phyloP scores from a whole-genome alignment of 2,888 invertebrate genomes.

The Drosophila phalerata region DNA sequence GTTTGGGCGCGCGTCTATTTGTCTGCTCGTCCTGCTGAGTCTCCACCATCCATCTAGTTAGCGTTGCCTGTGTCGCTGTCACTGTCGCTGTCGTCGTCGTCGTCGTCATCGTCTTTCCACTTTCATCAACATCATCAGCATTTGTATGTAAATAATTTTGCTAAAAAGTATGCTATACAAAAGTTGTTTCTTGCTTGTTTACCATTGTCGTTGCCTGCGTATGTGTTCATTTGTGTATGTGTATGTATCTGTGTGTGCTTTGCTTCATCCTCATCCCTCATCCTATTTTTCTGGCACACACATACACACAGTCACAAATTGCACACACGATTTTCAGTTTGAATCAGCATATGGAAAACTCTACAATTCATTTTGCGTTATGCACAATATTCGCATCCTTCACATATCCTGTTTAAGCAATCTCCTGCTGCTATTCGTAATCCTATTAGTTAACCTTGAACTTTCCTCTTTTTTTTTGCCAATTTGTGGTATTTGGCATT shows the following conservation, averaged over 20 bases:
- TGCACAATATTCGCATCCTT: conserved; percentile 19
- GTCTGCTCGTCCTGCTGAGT: conserved; percentile 27
- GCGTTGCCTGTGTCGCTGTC: conserved; percentile 22
- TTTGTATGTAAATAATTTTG: conserved; percentile 68
- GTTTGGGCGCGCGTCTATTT: conserved; percentile 39
- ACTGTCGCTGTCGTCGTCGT: no score
- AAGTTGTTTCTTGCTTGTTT: conserved; percentile 55
- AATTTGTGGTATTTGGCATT: conserved; percentile 46
- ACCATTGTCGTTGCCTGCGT: conserved; percentile 38
- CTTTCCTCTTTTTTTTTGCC: conserved; percentile 17
- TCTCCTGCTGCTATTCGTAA: conserved; percentile 11
- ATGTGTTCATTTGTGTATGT: conserved; percentile 8
- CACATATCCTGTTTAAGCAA: conserved; percentile 6
- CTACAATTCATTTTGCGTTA: conserved; percentile 38
- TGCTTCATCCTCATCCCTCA: conserved; percentile 24
- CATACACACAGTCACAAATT: conserved; percentile 12
- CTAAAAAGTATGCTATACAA: conserved; percentile 65
- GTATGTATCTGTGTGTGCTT: conserved; percentile 15
- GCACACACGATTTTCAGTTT: conserved; percentile 40
- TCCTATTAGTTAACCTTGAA: conserved; percentile 53
- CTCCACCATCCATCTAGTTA: conserved; percentile 15
- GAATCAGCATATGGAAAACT: conserved; percentile 47
- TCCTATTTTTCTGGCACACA: conserved; percentile 45
- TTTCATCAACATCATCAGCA: conserved; percentile 68
- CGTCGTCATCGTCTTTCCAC: conserved; percentile 51